Conservation (phyloP, 2,888 invertebrate genomes). For the Orchesella flavescens region DNA sequence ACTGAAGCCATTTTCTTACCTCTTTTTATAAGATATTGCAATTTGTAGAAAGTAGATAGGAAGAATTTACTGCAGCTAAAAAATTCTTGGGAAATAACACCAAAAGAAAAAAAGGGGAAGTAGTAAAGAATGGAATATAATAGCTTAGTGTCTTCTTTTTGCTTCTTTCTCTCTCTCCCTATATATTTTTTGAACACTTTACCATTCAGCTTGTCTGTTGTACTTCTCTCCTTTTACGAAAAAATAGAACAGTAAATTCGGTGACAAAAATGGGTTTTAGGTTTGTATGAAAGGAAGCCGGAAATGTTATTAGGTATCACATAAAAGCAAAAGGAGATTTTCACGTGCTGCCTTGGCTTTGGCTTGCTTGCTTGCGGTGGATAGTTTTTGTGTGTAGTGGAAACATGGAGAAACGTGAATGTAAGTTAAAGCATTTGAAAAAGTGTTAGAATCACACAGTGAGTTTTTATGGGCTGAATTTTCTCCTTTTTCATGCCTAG, state of each 20-base stretch:
- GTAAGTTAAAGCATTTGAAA: constrained; percentile 18
- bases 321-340: constrained; percentile 54
- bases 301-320: constrained; percentile 58
- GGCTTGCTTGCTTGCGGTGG: neutral
- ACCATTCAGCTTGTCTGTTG: constrained; percentile 17
- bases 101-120: neutral
- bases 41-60: constrained; percentile 37
- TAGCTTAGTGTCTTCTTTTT: constrained; percentile 31
- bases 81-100: constrained; percentile 18
- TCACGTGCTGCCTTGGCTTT: constrained; percentile 31
- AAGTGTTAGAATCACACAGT: constrained; percentile 41
- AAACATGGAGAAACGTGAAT: constrained; percentile 9
- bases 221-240: constrained; percentile 13
- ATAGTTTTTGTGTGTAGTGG: neutral
- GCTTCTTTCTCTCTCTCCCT: neutral
- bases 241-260: constrained; percentile 49
- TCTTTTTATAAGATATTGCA: constrained; percentile 32
- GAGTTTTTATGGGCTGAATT: constrained; percentile 48
- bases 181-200: constrained; percentile 21
- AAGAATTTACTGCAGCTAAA: constrained; percentile 16
- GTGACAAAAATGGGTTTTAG: constrained; percentile 50
- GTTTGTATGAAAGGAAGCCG: constrained; percentile 55
- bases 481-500: constrained; percentile 19
- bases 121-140: constrained; percentile 23
- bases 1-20: constrained; percentile 14